Percentiles rank a stretch among this genome's conserved stretches.
Conservation (phyloP, 2,888 invertebrate species). For the Strigamia maritima region DNA sequence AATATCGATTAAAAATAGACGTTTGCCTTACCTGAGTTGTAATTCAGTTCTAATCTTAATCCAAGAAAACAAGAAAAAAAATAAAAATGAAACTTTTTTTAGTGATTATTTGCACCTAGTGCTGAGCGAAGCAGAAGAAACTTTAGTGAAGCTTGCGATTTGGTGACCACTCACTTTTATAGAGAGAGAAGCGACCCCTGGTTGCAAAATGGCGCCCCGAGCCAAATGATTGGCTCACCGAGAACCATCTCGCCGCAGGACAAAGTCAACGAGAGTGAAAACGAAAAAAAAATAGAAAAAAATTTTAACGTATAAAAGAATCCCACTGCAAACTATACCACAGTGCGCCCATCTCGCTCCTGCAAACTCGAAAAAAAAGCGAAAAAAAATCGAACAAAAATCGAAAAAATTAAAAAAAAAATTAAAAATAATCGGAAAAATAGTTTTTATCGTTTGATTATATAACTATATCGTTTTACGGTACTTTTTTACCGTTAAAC, state of each 20-base stretch:
- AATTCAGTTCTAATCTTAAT: background rate
- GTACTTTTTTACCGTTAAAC: no score
- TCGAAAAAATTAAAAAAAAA: background rate
- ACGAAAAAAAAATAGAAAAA: constrained; percentile 12
- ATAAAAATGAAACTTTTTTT: background rate
- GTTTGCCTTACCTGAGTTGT: background rate
- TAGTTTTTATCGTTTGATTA: no score
- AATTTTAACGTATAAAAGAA: background rate
- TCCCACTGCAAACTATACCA: background rate
- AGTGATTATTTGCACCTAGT: background rate
- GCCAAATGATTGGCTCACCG: background rate
- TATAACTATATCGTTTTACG: no score
- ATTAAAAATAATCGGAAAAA: background rate
- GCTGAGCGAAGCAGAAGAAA: constrained; percentile 18
- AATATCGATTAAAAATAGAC: background rate
- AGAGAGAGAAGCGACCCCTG: constrained; percentile 29
- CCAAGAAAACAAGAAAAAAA: background rate
- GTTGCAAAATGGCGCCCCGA: constrained; percentile 26
- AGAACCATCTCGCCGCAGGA: constrained; percentile 13
- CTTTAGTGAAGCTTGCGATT: constrained; percentile 16
- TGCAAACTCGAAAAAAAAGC: background rate
- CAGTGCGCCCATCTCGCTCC: background rate
- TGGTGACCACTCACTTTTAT: constrained; percentile 29
- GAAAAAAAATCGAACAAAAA: background rate
- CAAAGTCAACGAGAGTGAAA: constrained; percentile 1